Evolutionary conservation across 1,140 invertebrate species (phyloP), one percentile per base, ranked within the genome.

Genomic region (Apis dorsata): DNA sequence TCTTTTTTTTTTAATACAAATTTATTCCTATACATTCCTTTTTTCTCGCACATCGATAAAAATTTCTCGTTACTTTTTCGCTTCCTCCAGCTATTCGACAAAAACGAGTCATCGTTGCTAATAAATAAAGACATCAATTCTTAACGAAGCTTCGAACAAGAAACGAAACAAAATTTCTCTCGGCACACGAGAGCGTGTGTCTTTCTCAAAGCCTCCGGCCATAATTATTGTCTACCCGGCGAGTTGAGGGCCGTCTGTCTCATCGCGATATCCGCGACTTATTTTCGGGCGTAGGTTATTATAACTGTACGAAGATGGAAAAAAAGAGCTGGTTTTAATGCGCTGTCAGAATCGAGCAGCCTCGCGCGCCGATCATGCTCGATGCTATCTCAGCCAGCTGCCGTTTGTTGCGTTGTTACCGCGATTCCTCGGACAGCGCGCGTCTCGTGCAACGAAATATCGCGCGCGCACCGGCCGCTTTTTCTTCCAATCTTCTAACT

Each of bases 361-460:
- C 69, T 59, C 73, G 73, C 60, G 73, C 60, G 0, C 34, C 62
- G 63, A 78, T 78, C 78, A 44, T 44, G 34, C 34, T 62, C 63
- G 86, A 88, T 85, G 85, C 70, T 88, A 88, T 88, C 81, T 65
- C 86, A 59, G 60, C 69, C 86, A 88, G 86, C 86, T 88, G 86
- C 86, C 77, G 86, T 84, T 76, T 75, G 81, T 77, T 83, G 55
- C 76, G 80, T 87, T 86, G 66, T 81, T 74, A 74, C 71, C 65
- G 60, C 51, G 66, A 83, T 79, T 81, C 77, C 60, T 65, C 80
- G 28, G 34, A 60, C 55, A 59, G 28, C 71, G 76, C 59, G 72
- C 76, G 70, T 7, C 34, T 44, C 34, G 34, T 44, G 59, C 81
- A 69, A 28, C 13, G 51, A 63, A 73, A 63, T 59, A 69, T 17